Base-by-base conservation (phyloP, 2,113 vertebrate species). In the Cryptotis parvus region DNA sequence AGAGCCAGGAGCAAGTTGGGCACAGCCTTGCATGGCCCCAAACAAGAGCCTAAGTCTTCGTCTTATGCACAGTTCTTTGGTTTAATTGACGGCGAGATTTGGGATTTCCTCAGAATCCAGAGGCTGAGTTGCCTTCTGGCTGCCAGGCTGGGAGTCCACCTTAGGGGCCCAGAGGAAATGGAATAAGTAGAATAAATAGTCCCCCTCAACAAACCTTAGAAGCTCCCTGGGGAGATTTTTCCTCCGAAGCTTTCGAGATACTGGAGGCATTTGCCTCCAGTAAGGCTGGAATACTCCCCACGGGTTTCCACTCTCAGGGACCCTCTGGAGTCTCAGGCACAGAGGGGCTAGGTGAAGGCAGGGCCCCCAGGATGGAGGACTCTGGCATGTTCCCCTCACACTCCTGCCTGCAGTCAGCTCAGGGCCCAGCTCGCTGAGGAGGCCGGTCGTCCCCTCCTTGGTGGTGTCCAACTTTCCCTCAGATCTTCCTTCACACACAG, bases 61-160 rank as follows among this genome's bases (percentile, higher is more conserved):
- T 61, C 63, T 39, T 29, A 95, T 61, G 49, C 14, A 16, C 5
- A 10, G 3, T 45, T 69, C 43, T 75, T 84, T 55, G 22, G 18
- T 73, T 52, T 78, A 52, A 77, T 69, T 61, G 37, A 49, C 65
- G 41, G 69, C 43, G 22, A 55, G 41, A 7, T 31, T 66, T 29
- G 37, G 12, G 41, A 72, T 83, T 92, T 91, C 52, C 69, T 77
- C 27, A 74, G 52, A 41, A 29, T 55, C 58, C 73, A 90, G 65
- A 1, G 31, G 52, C 45, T 49, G 16, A 89, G 80, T 43, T 33
- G 18, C 26, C 66, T 81, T n/a, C 7, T 37, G 26, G 41, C 27
- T 24, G 4, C 16, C 33, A 11, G 4, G 66, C 63, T 66, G 10
- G 10, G 22, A 66, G 27, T 14, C 15, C 26, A 61, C 15, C 2